Base-by-base conservation (phyloP, 2,888 invertebrate genomes). In the Phyllotreta striolata region DNA sequence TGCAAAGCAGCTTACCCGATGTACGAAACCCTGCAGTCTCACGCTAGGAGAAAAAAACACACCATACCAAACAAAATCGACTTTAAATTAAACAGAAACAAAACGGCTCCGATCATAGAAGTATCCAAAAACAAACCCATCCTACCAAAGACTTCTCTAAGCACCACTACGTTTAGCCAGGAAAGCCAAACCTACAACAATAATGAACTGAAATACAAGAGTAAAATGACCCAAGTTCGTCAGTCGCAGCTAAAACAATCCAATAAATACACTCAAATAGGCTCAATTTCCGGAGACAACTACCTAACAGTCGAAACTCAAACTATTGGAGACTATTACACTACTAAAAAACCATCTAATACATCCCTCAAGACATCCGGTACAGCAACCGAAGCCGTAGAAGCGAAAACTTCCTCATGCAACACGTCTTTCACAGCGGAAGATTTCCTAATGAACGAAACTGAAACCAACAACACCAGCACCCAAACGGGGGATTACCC, bases 1-100 rank as follows among this genome's bases (percentile, higher is more conserved):
- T 83, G 83, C 71, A 67, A 74, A n/a, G 67, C 73, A 7, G 72
- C 66, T 4, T 83, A 82, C 67, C 59, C 69, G 6, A 75, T 75
- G 40, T 82, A 81, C 69, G 81, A 82, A 67, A 77, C 81, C 6
- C 70, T 83, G 47, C 71, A 77, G 49, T 82, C 83, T 0, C 83
- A 83, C 72, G 70, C 75, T 38, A 74, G 81, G 56, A 71, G 82
- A 56, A 82, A 82, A 69, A 76, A 77, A 55, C 82, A 82, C 70
- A 70, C 63, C 51, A 75, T 81, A 40, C 69, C 76, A 39, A 74
- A 75, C 3, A 82, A 81, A 73, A 61, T 54, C 14, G 66, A 69
- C 9, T 81, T 77, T 64, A 80, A 78, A 70, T 62, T 66, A 12
- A 64, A 59, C 52, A 38, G 43, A 3, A 43, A 62, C 3, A 62